phyloP scores from a whole-genome alignment of 2,113 vertebrate genomes.

The Mionectes macconnelli region DNA sequence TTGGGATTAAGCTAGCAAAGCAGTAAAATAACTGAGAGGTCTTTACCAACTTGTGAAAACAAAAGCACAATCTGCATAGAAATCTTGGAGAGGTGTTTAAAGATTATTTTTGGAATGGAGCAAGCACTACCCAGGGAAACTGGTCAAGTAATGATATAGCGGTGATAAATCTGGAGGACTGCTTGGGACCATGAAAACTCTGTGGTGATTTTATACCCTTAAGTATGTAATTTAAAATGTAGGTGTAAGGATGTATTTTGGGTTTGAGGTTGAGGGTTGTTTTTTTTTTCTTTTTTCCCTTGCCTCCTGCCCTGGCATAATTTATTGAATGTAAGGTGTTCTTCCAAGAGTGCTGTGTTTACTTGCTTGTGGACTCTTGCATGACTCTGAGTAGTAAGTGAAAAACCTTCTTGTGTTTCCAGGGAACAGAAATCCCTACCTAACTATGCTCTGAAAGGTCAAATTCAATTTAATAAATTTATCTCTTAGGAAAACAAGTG shows the following conservation, averaged over 20 bases:
- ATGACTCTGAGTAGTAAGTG: not conserved
- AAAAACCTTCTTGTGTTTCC: not conserved
- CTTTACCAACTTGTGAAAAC: not conserved
- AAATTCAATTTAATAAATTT: slow-evolving; percentile 7
- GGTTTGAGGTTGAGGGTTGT: not conserved
- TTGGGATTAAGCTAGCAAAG: not conserved
- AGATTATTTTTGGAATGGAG: not conserved
- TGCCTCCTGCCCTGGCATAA: not conserved
- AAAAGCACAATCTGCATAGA: not conserved
- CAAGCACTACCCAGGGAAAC: not conserved
- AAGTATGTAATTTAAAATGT: not conserved
- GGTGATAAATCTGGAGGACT: not conserved
- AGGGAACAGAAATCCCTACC: not conserved
- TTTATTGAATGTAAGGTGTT: not conserved
- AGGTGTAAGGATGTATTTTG: not conserved
- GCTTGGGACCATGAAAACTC: not conserved
- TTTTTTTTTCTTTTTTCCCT: not conserved
- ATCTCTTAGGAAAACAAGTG: not conserved
- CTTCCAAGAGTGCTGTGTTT: not conserved
- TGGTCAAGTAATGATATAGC: not conserved
- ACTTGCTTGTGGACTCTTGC: not conserved
- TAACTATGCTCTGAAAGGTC: slow-evolving; percentile 4
- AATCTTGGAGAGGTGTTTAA: not conserved
- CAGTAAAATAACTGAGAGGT: not conserved
- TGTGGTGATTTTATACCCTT: not conserved